Base-by-base conservation (phyloP, 2,113 vertebrate genomes). In the Myotis yumanensis region DNA sequence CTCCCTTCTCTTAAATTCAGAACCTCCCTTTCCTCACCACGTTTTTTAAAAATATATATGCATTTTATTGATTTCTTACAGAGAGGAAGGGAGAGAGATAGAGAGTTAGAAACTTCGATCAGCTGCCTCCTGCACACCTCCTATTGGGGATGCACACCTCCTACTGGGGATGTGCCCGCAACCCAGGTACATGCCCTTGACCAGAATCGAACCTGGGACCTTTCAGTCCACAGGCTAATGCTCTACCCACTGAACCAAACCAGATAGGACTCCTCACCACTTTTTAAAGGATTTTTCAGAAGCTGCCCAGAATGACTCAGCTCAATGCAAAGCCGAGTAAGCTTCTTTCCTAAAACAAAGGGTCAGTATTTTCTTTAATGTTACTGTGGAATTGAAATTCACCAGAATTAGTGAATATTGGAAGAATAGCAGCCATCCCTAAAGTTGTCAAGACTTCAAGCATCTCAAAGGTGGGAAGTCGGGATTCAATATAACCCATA, bases 381-480 rank as follows among this genome's bases (percentile, higher is more conserved):
- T 92, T 43, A 85, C 23, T 75, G 30, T 62, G 32, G 25, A 54
- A 62, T 72, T 87, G 37, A 96, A 97, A 82, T 48, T 57, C 25
- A n/a, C 32, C 69, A 3, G 88, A 87, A 32, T 89, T 90, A 93
- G 51, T 68, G 75, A 91, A 37, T 73, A 52, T 5, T 91, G 71
- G 62, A 81, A 69, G 15, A 62, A 84, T 35, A 73, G 57, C 57
- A 84, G n/a, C 22, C 71, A 76, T 80, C n/a, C 10, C 64, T 68
- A 54, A 81, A 37, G 22, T 88, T 43, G 0, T 79, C 52, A 66
- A 80, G 79, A 91, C 80, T 69, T 73, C 12, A 94, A 76, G 80
- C 22, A 62, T 25, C 43, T 76, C 69, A 20, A 82, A 72, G 17
- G 0, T 73, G 88, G 68, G 40, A 84, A 35, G 15, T 54, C 52